Evolutionary conservation across 2,888 invertebrate genomes (phyloP), one percentile per base, ranked within the genome.

Genomic region (Oligia latruncula): DNA sequence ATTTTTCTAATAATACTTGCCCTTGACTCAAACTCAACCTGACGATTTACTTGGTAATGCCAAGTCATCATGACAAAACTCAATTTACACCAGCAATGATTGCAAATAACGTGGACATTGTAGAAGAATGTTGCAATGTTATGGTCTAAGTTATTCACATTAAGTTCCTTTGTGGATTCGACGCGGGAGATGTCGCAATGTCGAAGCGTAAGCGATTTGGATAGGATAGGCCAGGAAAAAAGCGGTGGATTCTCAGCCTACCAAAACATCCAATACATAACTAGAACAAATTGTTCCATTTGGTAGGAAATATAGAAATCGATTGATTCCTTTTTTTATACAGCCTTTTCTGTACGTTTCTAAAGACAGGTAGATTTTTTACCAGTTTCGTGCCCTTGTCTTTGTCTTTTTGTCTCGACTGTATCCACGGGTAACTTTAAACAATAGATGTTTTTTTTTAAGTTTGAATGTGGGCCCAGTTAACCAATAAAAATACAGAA

Each of bases 61-160:
- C 49, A 77, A 52, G 64, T 65, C 60, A 71, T 17, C 43, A 52
- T 60, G 68, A 46, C 43, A 62, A 64, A 15, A 5, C 20, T n/a
- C 29, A 46, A 75, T 20, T 65, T 2, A 35, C 46, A 65, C 15
- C n/a, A 29, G 29, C 29, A 75, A 23, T n/a, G 60, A 55, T 40
- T 17, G 49, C 20, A 62, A 55, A 66, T 71, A 58, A 76, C 58
- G 4, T 60, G 62, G 29, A 52, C 35, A 76, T 80, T 74, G 68
- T 43, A 71, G 52, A 87, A 85, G 80, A 87, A 87, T 87, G 75
- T 77, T 68, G 55, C 77, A 80, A 87, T 77, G 40, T 74, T 81
- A 80, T 62, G 80, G 71, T 85, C 71, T 17, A 70, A 87, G 67
- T 62, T 65, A 46, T 58, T 77, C 29, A 52, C 80, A 78, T 80